Evolutionary conservation across 1,140 invertebrate species (phyloP), one percentile per base, ranked within the genome.

Genomic region (Tribolium castaneum): DNA sequence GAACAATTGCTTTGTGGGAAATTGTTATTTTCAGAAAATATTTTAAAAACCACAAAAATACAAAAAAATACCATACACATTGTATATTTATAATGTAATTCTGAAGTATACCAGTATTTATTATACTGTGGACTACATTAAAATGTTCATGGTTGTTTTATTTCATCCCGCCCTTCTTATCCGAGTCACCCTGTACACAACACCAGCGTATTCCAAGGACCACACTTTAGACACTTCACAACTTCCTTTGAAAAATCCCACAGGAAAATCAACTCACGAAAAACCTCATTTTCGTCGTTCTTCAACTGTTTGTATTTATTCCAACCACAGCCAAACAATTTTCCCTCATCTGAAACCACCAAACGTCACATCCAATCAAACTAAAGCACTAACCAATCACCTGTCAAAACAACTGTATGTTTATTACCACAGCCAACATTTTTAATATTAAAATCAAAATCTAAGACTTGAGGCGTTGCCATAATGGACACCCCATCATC

Each of bases 281-380:
- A 70, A 51, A 83, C 77, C 66, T 85, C 81, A 4, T 76, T 51
- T 3, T 81, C 70, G 6, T 25, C 62, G 35, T 84, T 84, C 52
- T 92, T 93, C 51, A 95, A 82, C 81, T 96, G 94, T 0, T 92
- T 91, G 84, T 94, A 94, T 81, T 92, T 92, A 86, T 94, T 94
- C 82, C 89, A 92, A 35, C 94, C 94, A 83, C 89, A 89, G 3
- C 91, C 92, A 91, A 91, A 94, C 10, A 95, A 80, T 25, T 87
- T 86, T 9, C 89, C 89, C 82, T 93, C 89, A 62, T 89, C 90
- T 86, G 81, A 85, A 88, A 80, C 54, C 79, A 84, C 72, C 50
- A 39, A 30, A 30, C 1, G 6, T 30, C 25, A 3, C 3, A 30
- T 30, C 25, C 6, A 30, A 30, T 30, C 25, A 30, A 30, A 30